phyloP scores from a whole-genome alignment of 2,113 vertebrate genomes.

The Dasyornis broadbenti region DNA sequence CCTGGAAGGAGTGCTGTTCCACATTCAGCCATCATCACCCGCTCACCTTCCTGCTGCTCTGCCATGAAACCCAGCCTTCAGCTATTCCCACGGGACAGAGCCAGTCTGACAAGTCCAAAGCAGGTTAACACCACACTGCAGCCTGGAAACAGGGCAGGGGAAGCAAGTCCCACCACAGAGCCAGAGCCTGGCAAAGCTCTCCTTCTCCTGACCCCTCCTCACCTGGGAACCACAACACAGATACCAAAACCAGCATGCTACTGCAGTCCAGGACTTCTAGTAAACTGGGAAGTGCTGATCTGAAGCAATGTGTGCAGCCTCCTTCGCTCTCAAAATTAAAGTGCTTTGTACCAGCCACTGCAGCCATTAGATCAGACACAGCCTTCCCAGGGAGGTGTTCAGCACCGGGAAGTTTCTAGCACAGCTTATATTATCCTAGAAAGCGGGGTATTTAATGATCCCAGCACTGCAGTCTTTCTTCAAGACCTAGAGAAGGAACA shows the following conservation, averaged over 20 bases:
- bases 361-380: rapidly evolving
- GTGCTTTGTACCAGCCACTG: neutral
- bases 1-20: neutral
- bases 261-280: neutral
- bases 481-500: neutral
- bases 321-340: neutral
- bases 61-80: neutral
- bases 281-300: neutral
- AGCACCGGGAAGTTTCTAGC: neutral
- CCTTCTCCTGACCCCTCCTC: neutral
- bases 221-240: neutral
- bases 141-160: neutral
- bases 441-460: neutral
- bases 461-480: neutral
- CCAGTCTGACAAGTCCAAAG: neutral
- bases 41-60: neutral
- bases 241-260: neutral
- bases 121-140: neutral
- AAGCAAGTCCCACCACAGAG: neutral
- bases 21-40: neutral
- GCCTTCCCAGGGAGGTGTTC: neutral
- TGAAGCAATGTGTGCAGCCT: neutral
- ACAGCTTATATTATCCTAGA: neutral
- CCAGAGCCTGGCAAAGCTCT: neutral
- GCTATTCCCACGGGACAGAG: neutral